Percentiles rank a stretch among this genome's conserved stretches.
phyloP scores from a whole-genome alignment of 2,797 vertebrate genomes.

The Neomorphus geoffroyi region DNA sequence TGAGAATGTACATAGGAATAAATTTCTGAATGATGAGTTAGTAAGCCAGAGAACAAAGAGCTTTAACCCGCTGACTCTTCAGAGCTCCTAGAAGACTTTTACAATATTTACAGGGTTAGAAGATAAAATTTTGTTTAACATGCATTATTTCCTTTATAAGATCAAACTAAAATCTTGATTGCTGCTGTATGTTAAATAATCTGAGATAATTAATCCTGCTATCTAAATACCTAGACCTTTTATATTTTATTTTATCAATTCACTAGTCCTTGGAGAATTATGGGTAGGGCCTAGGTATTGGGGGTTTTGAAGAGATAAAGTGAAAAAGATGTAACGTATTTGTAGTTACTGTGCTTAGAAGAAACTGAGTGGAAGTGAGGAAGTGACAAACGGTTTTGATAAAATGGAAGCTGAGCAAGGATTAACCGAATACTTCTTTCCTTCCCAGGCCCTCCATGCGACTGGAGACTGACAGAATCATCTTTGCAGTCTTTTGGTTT shows the following conservation, averaged over 20 bases:
- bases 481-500: background rate
- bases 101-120: background rate
- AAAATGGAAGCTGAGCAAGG: background rate
- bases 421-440: background rate
- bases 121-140: background rate
- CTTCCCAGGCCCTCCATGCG: background rate
- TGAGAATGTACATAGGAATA: background rate
- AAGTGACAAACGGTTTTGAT: background rate
- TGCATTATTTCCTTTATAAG: background rate
- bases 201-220: background rate
- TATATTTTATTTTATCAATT: background rate
- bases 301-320: background rate
- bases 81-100: background rate
- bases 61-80: background rate
- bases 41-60: background rate
- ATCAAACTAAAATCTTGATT: background rate
- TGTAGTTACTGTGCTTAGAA: background rate
- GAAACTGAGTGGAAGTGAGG: background rate
- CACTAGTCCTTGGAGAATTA: background rate
- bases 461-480: background rate
- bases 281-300: background rate
- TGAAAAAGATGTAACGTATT: background rate
- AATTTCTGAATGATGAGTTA: background rate
- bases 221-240: background rate
- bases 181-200: background rate